Conservation (phyloP, 2,888 invertebrate genomes). For the Sarcophaga caerulescens region DNA sequence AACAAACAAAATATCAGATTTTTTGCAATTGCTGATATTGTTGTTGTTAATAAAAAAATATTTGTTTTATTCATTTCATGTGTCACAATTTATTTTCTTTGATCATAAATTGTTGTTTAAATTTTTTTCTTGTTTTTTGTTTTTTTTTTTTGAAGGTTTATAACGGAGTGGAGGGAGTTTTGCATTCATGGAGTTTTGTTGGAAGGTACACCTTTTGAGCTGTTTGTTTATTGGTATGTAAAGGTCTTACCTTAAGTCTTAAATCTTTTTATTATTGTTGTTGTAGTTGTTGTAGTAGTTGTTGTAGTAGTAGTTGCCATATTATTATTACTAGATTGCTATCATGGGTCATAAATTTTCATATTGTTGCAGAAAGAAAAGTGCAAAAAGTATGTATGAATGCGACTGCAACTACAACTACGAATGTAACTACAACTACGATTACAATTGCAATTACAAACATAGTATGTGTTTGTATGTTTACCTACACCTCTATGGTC, state of each 20-base stretch:
- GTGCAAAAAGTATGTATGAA: slow-evolving; percentile 42
- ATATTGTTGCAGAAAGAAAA: slow-evolving; percentile 50
- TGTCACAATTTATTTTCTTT: slow-evolving; percentile 42
- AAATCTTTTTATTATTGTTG: slow-evolving; percentile 6
- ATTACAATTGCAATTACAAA: not conserved
- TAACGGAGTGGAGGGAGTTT: not conserved
- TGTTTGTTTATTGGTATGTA: slow-evolving; percentile 3
- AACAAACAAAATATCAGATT: not conserved
- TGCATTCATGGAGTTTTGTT: not conserved
- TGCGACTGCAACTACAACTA: not conserved
- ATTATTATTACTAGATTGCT: slow-evolving; percentile 58
- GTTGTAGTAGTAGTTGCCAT: slow-evolving; percentile 32
- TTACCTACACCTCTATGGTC: not conserved
- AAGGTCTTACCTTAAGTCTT: slow-evolving; percentile 25
- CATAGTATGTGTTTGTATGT: not conserved
- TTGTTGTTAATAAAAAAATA: not conserved
- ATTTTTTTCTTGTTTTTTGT: not conserved
- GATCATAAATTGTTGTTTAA: slow-evolving; percentile 32
- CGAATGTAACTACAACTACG: not conserved
- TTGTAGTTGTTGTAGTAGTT: not conserved
- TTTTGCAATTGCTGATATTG: not conserved
- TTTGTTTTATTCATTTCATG: slow-evolving; percentile 25
- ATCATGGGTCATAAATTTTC: slow-evolving; percentile 60
- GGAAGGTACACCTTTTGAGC: not conserved
- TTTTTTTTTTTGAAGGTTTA: not conserved